phyloP scores from a whole-genome alignment of 2,888 invertebrate species.

The Taphrorychus bicolor region DNA sequence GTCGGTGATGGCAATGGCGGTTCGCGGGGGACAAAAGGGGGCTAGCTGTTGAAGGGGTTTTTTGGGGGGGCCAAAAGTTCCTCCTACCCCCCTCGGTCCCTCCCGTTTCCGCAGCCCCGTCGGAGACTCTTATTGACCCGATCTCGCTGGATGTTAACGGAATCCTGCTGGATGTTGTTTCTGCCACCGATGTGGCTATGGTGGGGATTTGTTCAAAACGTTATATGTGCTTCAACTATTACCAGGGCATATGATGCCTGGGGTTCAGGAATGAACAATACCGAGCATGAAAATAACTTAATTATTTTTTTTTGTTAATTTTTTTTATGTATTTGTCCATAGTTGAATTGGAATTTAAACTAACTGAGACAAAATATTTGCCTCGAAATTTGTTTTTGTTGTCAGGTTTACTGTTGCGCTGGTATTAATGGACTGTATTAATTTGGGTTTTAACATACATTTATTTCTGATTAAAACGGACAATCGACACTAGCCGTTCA shows the following conservation, averaged over 20 bases:
- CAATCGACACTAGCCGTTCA: too few species aligned
- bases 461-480: too few species aligned
- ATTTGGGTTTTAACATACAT: too few species aligned
- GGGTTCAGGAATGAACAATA: too few species aligned
- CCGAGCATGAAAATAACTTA: too few species aligned
- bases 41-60: constrained; percentile 14
- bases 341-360: too few species aligned
- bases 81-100: constrained; percentile 41
- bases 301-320: too few species aligned
- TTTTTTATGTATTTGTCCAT: too few species aligned
- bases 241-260: not conserved
- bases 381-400: too few species aligned
- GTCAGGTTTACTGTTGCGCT: too few species aligned
- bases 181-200: constrained; percentile 31
- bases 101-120: constrained; percentile 52
- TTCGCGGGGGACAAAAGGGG: constrained; percentile 13
- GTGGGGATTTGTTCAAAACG: constrained; percentile 38
- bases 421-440: too few species aligned
- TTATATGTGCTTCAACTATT: constrained; percentile 30
- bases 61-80: constrained; percentile 36
- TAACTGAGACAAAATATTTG: too few species aligned
- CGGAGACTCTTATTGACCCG: constrained; percentile 54
- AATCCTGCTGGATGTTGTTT: constrained; percentile 45
- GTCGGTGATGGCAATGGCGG: constrained; percentile 26
- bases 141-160: constrained; percentile 49